Conservation (phyloP, 2,113 vertebrate species). For the Anoura caudifer region DNA sequence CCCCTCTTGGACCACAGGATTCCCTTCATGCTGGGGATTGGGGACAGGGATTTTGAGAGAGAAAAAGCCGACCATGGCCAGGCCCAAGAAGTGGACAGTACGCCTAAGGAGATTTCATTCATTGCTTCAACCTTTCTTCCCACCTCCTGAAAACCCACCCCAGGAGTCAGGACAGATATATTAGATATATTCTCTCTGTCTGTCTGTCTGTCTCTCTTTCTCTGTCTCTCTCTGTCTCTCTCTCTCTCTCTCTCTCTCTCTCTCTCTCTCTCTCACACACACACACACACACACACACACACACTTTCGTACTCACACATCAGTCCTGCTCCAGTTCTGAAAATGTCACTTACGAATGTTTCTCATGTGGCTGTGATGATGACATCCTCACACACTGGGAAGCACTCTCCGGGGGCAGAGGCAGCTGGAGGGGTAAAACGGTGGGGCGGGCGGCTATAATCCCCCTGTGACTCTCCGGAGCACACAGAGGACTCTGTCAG, state of each 20-base stretch:
- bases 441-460: conserved; percentile 10
- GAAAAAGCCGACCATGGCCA: conserved; percentile 41
- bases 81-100: conserved; percentile 34
- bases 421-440: conserved; percentile 48
- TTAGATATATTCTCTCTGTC: not conserved
- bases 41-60: not conserved
- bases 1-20: not conserved
- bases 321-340: conserved; percentile 72
- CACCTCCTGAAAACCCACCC: conserved; percentile 55
- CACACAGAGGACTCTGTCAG: conserved; percentile 71
- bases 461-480: conserved; percentile 52
- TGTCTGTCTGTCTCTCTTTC: not conserved
- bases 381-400: conserved; percentile 72
- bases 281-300: not conserved
- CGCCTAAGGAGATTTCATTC: conserved; percentile 42
- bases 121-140: conserved; percentile 48
- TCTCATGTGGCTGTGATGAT: conserved; percentile 78
- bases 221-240: not conserved
- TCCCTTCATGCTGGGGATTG: not conserved
- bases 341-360: conserved; percentile 75
- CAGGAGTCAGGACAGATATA: not conserved
- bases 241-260: not conserved
- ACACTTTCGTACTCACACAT: not conserved
- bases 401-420: conserved; percentile 63
- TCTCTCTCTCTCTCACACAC: no score